Evolutionary conservation across 2,113 vertebrate species (phyloP), one percentile per base, ranked within the genome.

Genomic region (Catharus fuscescens): DNA sequence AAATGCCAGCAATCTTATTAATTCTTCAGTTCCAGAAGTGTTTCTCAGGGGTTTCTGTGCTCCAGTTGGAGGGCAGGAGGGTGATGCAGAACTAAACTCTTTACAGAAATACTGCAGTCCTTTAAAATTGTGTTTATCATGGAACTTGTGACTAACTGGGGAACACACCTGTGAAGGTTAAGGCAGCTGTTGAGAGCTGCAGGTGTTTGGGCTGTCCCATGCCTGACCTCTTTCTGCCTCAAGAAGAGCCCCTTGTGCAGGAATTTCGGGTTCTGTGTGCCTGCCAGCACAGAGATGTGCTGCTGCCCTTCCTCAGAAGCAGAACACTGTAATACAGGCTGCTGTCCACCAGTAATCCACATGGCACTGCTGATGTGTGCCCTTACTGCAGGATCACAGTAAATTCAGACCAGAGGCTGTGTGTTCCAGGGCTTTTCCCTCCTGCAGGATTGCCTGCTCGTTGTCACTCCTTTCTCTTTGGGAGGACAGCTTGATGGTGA

Each of bases 1-100:
- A 95, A 96, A 94, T 96, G 93, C 90, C 94, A 96, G 47, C 71
- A 67, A 14, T 90, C 76, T 95, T 94, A 96, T 84, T 94, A 96
- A 93, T 96, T 95, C 90, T 65, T 85, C 79, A 25, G 32, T 94
- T 90, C 72, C 85, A 70, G 82, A 71, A 74, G 14, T 71, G 56
- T 92, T 96, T 94, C 92, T 86, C 5, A 7, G 45, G 86, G 88
- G 65, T 88, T 48, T 59, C 28, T 62, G 14, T 80, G 56, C 20
- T 34, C 44, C 47, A 47, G 34, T 18, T 5, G 8, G 76, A 78
- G 71, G 67, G 81, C 71, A 73, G 90, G 66, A 73, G 60, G 50
- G 76, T 32, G 65, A 56, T 50, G 56, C 65, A 86, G 88, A 88
- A 69, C 29, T 67, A 56, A 88, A 26, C 23, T 77, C 44, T 59